A percentile compares a stretch with the other conserved stretches of the same genome.
Conservation (phyloP, 2,797 vertebrate species). For the Rhyacichthys aspro region DNA sequence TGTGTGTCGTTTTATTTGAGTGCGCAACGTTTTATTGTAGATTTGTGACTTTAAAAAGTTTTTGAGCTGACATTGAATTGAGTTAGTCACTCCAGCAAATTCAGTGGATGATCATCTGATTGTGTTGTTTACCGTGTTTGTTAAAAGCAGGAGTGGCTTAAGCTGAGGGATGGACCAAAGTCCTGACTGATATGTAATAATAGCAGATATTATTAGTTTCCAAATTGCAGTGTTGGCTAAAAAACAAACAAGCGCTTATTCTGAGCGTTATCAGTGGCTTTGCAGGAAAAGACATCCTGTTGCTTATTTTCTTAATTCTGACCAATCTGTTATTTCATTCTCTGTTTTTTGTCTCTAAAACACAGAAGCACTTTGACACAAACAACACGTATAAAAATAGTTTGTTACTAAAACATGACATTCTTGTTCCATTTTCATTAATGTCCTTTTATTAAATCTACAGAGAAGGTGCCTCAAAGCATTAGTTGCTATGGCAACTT, state of each 20-base stretch:
- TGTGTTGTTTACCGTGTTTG: conserved; percentile 46
- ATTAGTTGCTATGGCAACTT: conserved; percentile 87
- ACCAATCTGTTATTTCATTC: conserved; percentile 63
- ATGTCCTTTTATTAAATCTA: conserved; percentile 41
- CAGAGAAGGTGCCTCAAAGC: conserved; percentile 67
- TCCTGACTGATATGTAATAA: conserved; percentile 20
- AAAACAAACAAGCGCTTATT: conserved; percentile 71
- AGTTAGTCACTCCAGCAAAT: conserved; percentile 35
- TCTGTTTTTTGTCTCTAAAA: conserved; percentile 36
- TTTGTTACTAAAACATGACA: conserved; percentile 1
- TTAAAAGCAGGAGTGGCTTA: conserved; percentile 54
- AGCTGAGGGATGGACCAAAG: conserved; percentile 35
- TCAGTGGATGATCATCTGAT: conserved; percentile 45
- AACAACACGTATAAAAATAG: neutral
- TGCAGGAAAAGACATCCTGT: too few species aligned
- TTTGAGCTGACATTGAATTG: conserved; percentile 51
- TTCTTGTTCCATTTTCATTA: conserved; percentile 32
- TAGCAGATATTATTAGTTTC: conserved; percentile 13
- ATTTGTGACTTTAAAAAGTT: conserved; percentile 65
- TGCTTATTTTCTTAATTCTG: conserved; percentile 39
- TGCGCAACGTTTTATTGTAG: neutral
- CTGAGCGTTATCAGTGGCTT: too few species aligned
- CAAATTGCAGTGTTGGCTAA: conserved; percentile 6
- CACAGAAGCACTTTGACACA: neutral
- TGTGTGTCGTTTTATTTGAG: neutral